A percentile compares a stretch with the other conserved stretches of the same genome.
phyloP scores from a whole-genome alignment of 2,113 vertebrate species.

The Machaerirhynchus nigripectus region DNA sequence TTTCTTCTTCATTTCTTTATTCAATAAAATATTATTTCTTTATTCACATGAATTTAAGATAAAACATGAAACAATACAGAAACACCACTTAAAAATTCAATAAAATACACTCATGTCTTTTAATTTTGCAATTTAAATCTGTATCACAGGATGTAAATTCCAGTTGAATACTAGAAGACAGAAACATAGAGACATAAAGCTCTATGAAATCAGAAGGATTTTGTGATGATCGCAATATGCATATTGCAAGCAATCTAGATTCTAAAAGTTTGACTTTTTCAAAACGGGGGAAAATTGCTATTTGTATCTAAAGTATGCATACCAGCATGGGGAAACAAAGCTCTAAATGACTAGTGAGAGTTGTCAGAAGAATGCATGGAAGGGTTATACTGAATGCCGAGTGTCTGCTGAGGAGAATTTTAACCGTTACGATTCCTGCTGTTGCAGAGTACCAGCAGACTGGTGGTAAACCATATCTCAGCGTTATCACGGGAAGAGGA shows the following conservation, averaged over 20 bases:
- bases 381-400: neutral
- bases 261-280: neutral
- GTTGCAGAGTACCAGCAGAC: slow-evolving; percentile 82
- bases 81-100: neutral
- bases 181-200: neutral
- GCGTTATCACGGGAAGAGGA: slow-evolving; percentile 96
- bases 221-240: neutral
- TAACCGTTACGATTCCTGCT: slow-evolving; percentile 59
- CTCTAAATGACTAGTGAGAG: neutral
- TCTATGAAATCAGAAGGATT: neutral
- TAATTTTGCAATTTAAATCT: neutral
- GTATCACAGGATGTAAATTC: neutral
- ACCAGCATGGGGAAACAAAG: neutral
- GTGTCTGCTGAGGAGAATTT: neutral
- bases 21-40: neutral
- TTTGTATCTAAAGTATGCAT: neutral
- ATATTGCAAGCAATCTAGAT: neutral
- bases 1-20: neutral
- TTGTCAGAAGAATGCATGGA: neutral
- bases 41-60: neutral
- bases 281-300: neutral
- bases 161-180: neutral
- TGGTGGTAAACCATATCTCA: slow-evolving; percentile 86
- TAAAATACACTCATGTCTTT: neutral
- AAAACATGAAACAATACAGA: neutral